Base-by-base conservation (phyloP, 2,888 invertebrate genomes). In the Eupeodes luniger region DNA sequence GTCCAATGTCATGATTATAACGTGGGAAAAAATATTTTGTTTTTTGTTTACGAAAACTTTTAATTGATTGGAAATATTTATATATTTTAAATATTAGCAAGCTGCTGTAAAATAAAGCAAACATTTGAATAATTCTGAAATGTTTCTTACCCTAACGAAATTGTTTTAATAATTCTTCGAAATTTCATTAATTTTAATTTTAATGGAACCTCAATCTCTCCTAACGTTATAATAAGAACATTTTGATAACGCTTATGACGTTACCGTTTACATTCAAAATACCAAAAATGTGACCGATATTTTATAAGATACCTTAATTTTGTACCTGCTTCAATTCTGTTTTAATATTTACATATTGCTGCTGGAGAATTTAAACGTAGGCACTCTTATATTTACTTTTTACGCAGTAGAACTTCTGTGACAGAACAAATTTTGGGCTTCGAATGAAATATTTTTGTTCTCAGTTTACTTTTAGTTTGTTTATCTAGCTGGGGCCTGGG, bases 391-490 rank as follows among this genome's bases (percentile, higher is more conserved):
- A 16, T 27, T 49, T 49, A 34, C 1, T n/a, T 34, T 66, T 36
- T 51, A 51, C 67, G 34, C 67, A 67, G 51, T 14, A 36, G 14
- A 66, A 27, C 27, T 14, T 27, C 9, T 67, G 34, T 51, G n/a
- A 11, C 34, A 67, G 3, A 6, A 67, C 5, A 27, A 34, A 27
- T 67, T 67, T n/a, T 11, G 40, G 55, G 40, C 55, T 70, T 19
- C 40, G 19, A 70, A 55, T 69, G 12, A 55, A 5, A 36, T 14
- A 40, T 36, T 67, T 49, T 7, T 75, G 16, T 75, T 80, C 16
- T 79, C 75, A 57, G 36, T 62, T 55, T 80, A 59, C 47, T 57
- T 44, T 16, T 64, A 53, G 27, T 16, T 40, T 34, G 59, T 74
- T n/a, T 61, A 53, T 40, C 40, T 62, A 55, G 34, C 47, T 61